A percentile compares a stretch with the other conserved stretches of the same genome.
Conservation (phyloP, 2,888 invertebrate species). For the Hymenopus coronatus region DNA sequence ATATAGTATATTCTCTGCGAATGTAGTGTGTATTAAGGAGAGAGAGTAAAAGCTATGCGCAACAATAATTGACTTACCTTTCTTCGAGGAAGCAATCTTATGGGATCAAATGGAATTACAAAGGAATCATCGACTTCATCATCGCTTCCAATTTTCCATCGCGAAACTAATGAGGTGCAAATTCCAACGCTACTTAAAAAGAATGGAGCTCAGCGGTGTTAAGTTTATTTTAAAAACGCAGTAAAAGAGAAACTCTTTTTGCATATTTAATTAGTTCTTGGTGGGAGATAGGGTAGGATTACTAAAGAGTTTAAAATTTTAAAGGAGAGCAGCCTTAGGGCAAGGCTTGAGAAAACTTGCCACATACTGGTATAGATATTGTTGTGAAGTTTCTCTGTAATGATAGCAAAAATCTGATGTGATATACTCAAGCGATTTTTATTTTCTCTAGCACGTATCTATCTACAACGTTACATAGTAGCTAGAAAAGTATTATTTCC, state of each 20-base stretch:
- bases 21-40: no score
- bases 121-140: not conserved
- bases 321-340: not conserved
- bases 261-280: not conserved
- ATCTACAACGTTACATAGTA: no score
- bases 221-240: not conserved
- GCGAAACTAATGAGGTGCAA: not conserved
- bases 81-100: not conserved
- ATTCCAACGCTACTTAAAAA: not conserved
- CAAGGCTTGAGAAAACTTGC: not conserved
- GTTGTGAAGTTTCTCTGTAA: no score
- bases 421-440: no score
- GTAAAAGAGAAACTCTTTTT: not conserved
- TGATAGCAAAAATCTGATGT: no score
- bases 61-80: not conserved
- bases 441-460: no score
- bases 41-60: no score
- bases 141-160: not conserved
- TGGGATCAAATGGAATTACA: no score
- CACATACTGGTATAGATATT: no score
- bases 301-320: not conserved
- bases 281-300: not conserved
- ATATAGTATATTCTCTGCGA: no score
- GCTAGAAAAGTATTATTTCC: no score
- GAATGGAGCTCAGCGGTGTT: not conserved